Conservation (phyloP, 2,113 vertebrate species). For the Xiphophorus hellerii region DNA sequence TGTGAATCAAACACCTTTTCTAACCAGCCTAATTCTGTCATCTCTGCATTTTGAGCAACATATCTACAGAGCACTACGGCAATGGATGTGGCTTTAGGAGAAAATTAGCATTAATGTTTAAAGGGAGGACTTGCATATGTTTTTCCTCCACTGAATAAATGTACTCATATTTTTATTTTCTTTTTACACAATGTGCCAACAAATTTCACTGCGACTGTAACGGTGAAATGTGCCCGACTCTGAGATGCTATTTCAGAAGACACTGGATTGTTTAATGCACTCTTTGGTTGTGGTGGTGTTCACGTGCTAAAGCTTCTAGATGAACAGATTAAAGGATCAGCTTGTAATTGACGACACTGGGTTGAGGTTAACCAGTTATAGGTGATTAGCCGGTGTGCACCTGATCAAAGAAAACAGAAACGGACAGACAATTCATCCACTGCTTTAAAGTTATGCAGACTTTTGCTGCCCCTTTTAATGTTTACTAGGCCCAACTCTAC, state of each 20-base stretch:
- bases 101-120: too few relatives aligned
- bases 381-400: neutral
- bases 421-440: neutral
- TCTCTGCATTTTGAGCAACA: too few relatives aligned
- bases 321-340: conserved; percentile 41
- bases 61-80: neutral
- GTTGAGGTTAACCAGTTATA: conserved; percentile 9
- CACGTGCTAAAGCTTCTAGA: conserved; percentile 20
- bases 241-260: neutral
- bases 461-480: neutral
- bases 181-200: neutral
- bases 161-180: neutral
- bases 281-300: neutral
- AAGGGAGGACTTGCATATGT: too few relatives aligned
- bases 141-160: too few relatives aligned
- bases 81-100: too few relatives aligned
- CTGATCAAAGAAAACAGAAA: neutral
- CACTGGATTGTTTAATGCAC: neutral
- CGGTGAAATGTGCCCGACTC: neutral
- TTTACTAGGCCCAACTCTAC: neutral
- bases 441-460: neutral
- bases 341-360: conserved; percentile 27
- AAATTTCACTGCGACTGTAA: neutral
- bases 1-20: too few relatives aligned
- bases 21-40: too few relatives aligned